Evolutionary conservation across 2,113 vertebrate genomes (phyloP).

Genomic region (Anser brachyrhynchus): DNA sequence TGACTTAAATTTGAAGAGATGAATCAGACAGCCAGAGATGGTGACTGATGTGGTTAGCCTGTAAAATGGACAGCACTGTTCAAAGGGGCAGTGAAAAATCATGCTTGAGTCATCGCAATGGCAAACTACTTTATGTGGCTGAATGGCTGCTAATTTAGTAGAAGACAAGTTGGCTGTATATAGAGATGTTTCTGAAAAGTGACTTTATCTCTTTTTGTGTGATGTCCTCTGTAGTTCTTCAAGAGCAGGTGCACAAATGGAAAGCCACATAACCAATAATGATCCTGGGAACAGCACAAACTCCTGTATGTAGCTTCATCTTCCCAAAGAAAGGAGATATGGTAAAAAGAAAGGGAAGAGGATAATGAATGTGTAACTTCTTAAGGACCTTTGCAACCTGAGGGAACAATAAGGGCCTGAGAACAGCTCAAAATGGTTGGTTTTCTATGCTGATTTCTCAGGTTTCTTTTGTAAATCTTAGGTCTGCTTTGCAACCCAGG

Average conservation of each 20-base stretch:
- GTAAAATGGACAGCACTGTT: conserved; percentile 34
- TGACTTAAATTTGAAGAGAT: conserved; percentile 9
- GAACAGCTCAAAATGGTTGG: not conserved
- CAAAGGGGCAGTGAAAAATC: conserved; percentile 13
- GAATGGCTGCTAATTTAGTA: conserved; percentile 37
- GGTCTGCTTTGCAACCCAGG: not conserved
- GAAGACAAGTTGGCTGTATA: not conserved
- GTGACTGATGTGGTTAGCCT: conserved; percentile 53
- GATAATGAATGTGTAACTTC: not conserved
- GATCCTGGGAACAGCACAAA: not conserved
- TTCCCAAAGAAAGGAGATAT: not conserved
- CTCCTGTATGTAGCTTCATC: not conserved
- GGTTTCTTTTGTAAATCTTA: not conserved
- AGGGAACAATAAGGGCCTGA: not conserved
- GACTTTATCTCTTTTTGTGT: not conserved
- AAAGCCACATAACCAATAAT: not conserved
- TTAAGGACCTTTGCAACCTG: not conserved
- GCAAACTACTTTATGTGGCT: conserved; percentile 16
- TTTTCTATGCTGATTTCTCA: not conserved
- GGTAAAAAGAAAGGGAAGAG: not conserved
- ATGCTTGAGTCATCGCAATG: not conserved
- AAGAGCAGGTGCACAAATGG: not conserved
- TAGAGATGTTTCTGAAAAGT: conserved; percentile 16
- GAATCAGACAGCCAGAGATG: conserved; percentile 36
- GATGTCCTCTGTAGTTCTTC: not conserved